Conservation (phyloP, 2,797 vertebrate genomes). For the Merluccius polli region DNA sequence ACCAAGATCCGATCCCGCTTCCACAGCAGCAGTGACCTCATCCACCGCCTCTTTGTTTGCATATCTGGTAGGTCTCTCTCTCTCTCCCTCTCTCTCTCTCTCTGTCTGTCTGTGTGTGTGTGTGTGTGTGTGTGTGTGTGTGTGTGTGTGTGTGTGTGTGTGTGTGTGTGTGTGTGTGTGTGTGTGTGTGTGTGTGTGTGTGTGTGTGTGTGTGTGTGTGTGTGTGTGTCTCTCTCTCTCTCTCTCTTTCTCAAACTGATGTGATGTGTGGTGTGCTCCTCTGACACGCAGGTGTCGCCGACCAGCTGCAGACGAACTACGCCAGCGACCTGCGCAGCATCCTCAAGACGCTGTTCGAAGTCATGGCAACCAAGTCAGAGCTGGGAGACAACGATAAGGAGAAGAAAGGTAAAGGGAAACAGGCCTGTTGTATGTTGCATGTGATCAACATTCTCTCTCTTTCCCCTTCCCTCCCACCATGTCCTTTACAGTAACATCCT, state of each 20-base stretch:
- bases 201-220: not conserved
- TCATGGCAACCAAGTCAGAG: constrained; percentile 95
- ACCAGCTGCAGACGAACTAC: constrained; percentile 98
- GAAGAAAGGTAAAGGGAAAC: constrained; percentile 78
- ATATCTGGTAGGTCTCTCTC: constrained; percentile 85
- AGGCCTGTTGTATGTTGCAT: not conserved
- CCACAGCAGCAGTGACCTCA: constrained; percentile 93
- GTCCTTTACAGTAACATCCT: not conserved
- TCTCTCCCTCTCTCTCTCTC: not conserved
- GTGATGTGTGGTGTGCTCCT: constrained; percentile 3
- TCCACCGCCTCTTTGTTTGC: constrained; percentile 97
- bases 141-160: not conserved
- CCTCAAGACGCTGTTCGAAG: constrained; percentile 95
- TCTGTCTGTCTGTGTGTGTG: not conserved
- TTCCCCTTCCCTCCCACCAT: not conserved
- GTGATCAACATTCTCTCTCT: not conserved
- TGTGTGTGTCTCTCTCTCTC: not conserved
- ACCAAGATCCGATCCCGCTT: constrained; percentile 94
- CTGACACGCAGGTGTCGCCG: constrained; percentile 82
- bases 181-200: constrained; percentile 63
- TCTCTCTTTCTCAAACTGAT: not conserved
- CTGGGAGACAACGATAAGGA: constrained; percentile 81
- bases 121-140: constrained; percentile 63
- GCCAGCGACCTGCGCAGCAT: constrained; percentile 95
- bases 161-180: not conserved